Evolutionary conservation across 2,888 invertebrate genomes (phyloP).

Genomic region (Bedellia somnulentella): DNA sequence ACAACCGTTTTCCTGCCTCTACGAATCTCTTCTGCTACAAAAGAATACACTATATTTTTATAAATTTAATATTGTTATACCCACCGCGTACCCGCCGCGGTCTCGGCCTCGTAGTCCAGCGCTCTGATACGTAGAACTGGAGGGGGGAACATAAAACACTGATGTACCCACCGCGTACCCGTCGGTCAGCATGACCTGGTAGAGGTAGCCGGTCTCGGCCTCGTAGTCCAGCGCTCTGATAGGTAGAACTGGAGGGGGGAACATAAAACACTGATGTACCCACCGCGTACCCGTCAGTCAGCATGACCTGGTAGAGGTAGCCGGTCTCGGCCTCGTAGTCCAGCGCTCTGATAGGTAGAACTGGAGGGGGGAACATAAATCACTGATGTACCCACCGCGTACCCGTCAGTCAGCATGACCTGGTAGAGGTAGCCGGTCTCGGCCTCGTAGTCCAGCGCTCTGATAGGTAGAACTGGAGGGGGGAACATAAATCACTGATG

Average conservation of each 20-base stretch:
- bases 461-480: conserved; percentile 71
- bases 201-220: conserved; percentile 67
- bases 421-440: conserved; percentile 72
- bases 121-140: conserved; percentile 75
- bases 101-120: conserved; percentile 74
- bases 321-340: conserved; percentile 76
- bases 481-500: too few relatives aligned
- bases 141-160: conserved; percentile 57
- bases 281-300: conserved; percentile 76
- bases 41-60: too few relatives aligned
- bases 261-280: too few relatives aligned
- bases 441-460: conserved; percentile 78
- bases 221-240: conserved; percentile 79
- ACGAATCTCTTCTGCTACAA: too few relatives aligned
- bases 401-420: conserved; percentile 80
- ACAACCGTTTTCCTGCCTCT: too few relatives aligned
- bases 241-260: too few relatives aligned
- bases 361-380: too few relatives aligned
- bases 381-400: conserved; percentile 68
- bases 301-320: conserved; percentile 79
- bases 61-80: too few relatives aligned
- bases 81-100: conserved; percentile 74
- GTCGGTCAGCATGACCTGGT: conserved; percentile 83
- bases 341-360: conserved; percentile 70
- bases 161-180: conserved; percentile 69